Evolutionary conservation across 2,888 invertebrate genomes (phyloP).

Genomic region (Aphodius granarius): DNA sequence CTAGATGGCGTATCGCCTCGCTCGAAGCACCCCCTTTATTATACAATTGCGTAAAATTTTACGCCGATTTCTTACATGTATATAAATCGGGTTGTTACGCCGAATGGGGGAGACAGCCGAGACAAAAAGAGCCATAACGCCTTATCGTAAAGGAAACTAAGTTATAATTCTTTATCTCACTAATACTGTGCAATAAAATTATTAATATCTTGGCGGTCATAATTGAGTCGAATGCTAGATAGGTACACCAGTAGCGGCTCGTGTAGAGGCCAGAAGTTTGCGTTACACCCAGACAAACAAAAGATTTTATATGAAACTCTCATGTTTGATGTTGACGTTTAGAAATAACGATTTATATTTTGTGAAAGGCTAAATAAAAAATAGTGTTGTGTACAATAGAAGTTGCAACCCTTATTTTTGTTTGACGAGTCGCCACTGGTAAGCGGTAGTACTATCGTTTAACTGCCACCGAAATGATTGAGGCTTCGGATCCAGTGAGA

Average conservation of each 20-base stretch:
- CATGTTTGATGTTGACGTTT: too few species aligned
- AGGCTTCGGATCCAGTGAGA: not conserved
- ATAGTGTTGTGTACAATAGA: too few species aligned
- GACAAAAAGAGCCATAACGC: slow-evolving; percentile 37
- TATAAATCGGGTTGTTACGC: slow-evolving; percentile 30
- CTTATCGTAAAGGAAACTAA: slow-evolving; percentile 42
- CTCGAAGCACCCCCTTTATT: slow-evolving; percentile 43
- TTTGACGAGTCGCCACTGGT: too few species aligned
- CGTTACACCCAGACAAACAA: too few species aligned
- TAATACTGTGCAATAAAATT: slow-evolving; percentile 51
- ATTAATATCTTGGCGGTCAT: slow-evolving; percentile 52
- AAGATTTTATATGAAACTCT: too few species aligned
- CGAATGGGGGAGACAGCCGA: not conserved
- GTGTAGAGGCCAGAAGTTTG: too few species aligned
- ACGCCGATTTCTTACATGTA: slow-evolving; percentile 39
- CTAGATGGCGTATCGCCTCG: slow-evolving; percentile 40
- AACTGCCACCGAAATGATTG: slow-evolving; percentile 37
- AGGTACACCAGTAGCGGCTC: too few species aligned
- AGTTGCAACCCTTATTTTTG: too few species aligned
- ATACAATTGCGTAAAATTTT: slow-evolving; percentile 45
- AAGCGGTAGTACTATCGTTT: slow-evolving; percentile 39
- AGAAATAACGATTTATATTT: too few species aligned
- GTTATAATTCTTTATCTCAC: slow-evolving; percentile 52
- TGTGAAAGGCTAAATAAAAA: too few species aligned
- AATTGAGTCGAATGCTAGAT: slow-evolving; percentile 49